Evolutionary conservation across 1,140 invertebrate genomes (phyloP), one percentile per base, ranked within the genome.

Genomic region (Acromyrmex echinatior): DNA sequence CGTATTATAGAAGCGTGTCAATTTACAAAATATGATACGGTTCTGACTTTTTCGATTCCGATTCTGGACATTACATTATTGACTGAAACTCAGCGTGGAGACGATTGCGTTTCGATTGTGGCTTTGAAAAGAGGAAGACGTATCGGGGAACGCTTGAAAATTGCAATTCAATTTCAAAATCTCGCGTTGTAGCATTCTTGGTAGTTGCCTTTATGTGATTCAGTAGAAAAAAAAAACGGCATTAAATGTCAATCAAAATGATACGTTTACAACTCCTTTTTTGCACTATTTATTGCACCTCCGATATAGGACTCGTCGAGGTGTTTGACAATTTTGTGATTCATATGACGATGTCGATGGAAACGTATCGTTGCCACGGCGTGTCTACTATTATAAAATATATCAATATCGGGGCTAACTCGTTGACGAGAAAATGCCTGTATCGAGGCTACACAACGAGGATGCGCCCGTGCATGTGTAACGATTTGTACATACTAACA

Each of bases 401-500:
- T 73, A 81, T 21, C 53, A 63, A n/a, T 82, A 53, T 87, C 73
- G 65, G 35, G 49, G 58, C 68, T 90, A 68, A 66, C 71, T 87
- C 62, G 74, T 78, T 65, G 53, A 58, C 53, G 56, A 70, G 58
- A 71, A 51, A 70, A 53, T 25, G 74, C 53, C 85, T 60, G 31
- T 79, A 62, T 80, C 63, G 63, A 80, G 51, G 60, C 51, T 80
- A 10, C 65, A 51, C 79, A 53, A 74, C 77, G 68, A 58, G 76
- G 28, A 58, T 65, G 77, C 71, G 78, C 56, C 65, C 53, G 87
- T 91, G 90, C 90, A 91, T 91, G 90, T 45, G 90, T 86, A 89
- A 91, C 76, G 53, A 89, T 84, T 84, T 87, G 71, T 91, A 80
- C 51, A 70, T 88, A 91, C 63, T 91, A 88, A 91, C 66, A 86